Percentiles rank a stretch among this genome's conserved stretches.
Conservation (phyloP, 2,113 vertebrate genomes). For the Okapia johnstoni region DNA sequence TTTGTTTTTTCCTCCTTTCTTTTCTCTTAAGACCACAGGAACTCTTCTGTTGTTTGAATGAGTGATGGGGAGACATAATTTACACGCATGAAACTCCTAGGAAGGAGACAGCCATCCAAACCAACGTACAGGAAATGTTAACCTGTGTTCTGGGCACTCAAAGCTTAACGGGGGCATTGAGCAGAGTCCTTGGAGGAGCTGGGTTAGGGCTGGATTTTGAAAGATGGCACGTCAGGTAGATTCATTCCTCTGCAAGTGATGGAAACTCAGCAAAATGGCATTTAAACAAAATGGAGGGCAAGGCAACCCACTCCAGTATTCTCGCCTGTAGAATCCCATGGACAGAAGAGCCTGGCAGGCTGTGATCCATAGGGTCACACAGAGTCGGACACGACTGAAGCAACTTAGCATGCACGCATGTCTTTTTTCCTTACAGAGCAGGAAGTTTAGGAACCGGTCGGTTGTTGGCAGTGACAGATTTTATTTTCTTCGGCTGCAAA, state of each 20-base stretch:
- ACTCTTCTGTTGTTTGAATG: background rate
- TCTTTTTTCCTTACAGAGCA: background rate
- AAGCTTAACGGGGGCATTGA: background rate
- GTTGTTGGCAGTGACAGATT: background rate
- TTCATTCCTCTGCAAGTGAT: background rate
- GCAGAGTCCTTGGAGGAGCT: background rate
- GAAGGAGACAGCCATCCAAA: background rate
- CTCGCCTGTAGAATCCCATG: background rate
- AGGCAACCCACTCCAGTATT: background rate
- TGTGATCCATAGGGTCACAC: accelerated
- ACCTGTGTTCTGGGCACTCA: background rate
- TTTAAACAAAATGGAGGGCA: background rate
- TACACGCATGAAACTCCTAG: background rate
- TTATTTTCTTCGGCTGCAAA: background rate
- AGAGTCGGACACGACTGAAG: background rate
- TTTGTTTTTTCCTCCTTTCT: background rate
- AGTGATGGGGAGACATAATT: background rate
- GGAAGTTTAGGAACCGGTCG: background rate
- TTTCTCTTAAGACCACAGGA: background rate
- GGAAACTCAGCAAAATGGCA: background rate
- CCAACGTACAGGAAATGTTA: background rate
- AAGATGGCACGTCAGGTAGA: background rate
- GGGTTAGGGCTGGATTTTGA: background rate
- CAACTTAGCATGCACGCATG: accelerated
- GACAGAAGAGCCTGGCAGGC: background rate